Evolutionary conservation across 1,140 invertebrate species (phyloP).

Genomic region (Leucophenga varia): DNA sequence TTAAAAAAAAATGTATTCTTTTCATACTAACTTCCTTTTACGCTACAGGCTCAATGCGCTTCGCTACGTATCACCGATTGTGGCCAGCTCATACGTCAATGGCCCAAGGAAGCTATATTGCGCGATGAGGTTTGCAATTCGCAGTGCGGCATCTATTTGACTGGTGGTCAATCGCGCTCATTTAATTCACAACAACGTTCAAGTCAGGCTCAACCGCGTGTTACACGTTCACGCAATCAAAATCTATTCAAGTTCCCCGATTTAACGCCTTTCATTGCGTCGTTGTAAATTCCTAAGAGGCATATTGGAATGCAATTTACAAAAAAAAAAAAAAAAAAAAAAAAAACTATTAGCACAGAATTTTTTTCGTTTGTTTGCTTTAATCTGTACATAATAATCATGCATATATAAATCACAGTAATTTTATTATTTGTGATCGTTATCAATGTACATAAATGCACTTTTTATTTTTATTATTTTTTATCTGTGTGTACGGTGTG

Average conservation of each 20-base stretch:
- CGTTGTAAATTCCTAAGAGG: slow-evolving; percentile 41
- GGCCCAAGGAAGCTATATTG: slow-evolving; percentile 77
- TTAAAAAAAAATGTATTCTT: not conserved
- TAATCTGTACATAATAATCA: too few species aligned
- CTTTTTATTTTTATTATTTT: too few species aligned
- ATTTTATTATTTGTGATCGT: too few species aligned
- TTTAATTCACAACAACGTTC: slow-evolving; percentile 40
- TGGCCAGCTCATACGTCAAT: slow-evolving; percentile 76
- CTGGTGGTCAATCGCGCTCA: slow-evolving; percentile 36
- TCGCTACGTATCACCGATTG: slow-evolving; percentile 87
- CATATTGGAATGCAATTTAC: too few species aligned
- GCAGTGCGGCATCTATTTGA: slow-evolving; percentile 70
- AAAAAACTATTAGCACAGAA: too few species aligned
- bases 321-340: too few species aligned
- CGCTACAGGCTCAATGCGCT: slow-evolving; percentile 81
- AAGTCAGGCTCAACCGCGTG: slow-evolving; percentile 30
- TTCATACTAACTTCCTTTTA: not conserved
- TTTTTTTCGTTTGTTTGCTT: too few species aligned
- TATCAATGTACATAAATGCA: too few species aligned
- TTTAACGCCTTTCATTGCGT: slow-evolving; percentile 64
- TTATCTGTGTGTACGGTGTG: too few species aligned
- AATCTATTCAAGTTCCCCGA: slow-evolving; percentile 63
- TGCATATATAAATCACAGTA: too few species aligned
- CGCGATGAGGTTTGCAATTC: slow-evolving; percentile 86
- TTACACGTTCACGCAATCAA: slow-evolving; percentile 54